A percentile compares a stretch with the other conserved stretches of the same genome.
Conservation (phyloP, 2,797 vertebrate species). For the Hybognathus amarus region DNA sequence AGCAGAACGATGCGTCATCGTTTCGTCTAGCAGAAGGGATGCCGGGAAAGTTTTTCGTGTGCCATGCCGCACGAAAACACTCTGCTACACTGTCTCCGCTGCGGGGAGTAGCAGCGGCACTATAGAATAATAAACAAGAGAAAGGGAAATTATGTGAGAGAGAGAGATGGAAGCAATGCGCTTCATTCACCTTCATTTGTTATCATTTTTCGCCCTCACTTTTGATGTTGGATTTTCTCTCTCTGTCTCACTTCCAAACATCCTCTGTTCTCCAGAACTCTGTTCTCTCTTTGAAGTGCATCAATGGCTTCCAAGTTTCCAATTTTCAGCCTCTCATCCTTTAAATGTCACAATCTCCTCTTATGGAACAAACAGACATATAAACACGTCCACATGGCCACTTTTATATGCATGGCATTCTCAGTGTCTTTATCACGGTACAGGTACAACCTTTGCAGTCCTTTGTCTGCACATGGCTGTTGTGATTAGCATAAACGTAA, state of each 20-base stretch:
- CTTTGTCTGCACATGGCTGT: not conserved
- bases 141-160: not conserved
- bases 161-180: not conserved
- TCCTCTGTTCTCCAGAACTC: not conserved
- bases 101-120: not conserved
- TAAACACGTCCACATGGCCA: not conserved
- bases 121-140: conserved; percentile 34
- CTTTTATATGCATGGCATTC: not conserved
- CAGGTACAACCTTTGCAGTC: not conserved
- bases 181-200: conserved; percentile 15
- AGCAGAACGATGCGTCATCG: conserved; percentile 78
- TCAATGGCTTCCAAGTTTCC: not conserved
- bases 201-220: not conserved
- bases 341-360: conserved; percentile 21
- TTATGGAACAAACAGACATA: conserved; percentile 5
- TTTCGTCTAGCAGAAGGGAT: conserved; percentile 63
- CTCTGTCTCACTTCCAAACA: not conserved
- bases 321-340: not conserved
- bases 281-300: conserved; percentile 18
- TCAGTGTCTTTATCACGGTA: not conserved
- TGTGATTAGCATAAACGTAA: not conserved
- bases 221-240: not conserved
- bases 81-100: not conserved
- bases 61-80: conserved; percentile 33
- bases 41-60: conserved; percentile 55